Base-by-base conservation (phyloP, 2,113 vertebrate genomes). In the Muntiacus reevesi region DNA sequence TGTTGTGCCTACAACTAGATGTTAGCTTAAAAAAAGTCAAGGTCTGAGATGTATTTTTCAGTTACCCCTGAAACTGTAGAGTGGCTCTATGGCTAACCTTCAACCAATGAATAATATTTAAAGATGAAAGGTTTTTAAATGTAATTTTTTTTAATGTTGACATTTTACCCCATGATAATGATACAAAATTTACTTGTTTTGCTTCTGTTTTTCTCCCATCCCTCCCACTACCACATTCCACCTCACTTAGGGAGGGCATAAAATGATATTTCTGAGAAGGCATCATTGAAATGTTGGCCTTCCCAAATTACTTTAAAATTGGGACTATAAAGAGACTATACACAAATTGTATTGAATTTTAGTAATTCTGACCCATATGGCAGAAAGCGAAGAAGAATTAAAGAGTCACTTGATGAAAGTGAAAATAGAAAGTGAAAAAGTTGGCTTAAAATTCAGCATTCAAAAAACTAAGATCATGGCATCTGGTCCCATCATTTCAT, bases 31-130 rank as follows among this genome's bases (percentile, higher is more conserved):
- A 98, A 97, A 97, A 96, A 95, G 3, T 25, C 91, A 83, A 98
- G 52, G 54, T 96, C 84, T 94, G 43, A 89, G 86, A 98, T 92
- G 83, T 83, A 97, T 87, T 95, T 95, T 98, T 96, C 97, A 98
- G 83, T 82, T 97, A 79, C 47, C 94, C 47, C 50, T 96, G 96
- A 97, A 98, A 98, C 54, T 62, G 13, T 62, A 47, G 16, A 95
- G 30, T 89, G 54, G 94, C 76, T 97, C n/a, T 89, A 78, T 87
- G 36, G 40, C 36, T 89, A 94, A 45, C 91, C 90, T 98, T 97
- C 95, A 94, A 95, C 6, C 4, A 50, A 45, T 54, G 64, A 92
- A 97, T 95, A 95, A 84, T 81, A 96, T 91, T 96, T 98, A 94
- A 60, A 95, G 54, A 94, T 95, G 19, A 97, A 97, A 97, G 90